Conservation (phyloP, 2,113 vertebrate genomes). For the Herpailurus yagouaroundi region DNA sequence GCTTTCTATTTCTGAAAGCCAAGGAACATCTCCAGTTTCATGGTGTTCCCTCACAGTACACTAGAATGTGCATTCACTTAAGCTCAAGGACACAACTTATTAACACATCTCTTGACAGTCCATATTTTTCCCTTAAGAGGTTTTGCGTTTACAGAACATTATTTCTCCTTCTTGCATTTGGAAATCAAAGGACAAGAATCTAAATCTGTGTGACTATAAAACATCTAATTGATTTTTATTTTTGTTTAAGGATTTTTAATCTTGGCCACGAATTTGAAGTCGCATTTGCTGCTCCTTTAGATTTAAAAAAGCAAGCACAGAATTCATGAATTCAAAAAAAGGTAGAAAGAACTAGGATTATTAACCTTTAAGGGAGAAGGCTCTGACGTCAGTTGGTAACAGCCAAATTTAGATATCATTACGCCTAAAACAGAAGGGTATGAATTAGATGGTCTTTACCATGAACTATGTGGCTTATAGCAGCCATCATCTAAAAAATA, state of each 20-base stretch:
- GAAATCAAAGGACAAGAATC: neutral
- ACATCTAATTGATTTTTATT: neutral
- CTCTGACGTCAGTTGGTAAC: neutral
- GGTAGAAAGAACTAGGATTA: neutral
- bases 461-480: neutral
- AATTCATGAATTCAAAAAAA: neutral
- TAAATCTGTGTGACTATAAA: slow-evolving; percentile 23
- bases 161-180: neutral
- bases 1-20: slow-evolving; percentile 65
- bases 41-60: slow-evolving; percentile 30
- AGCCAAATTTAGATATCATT: neutral
- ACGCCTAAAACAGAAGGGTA: neutral
- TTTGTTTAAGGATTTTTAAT: neutral
- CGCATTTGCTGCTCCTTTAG: neutral
- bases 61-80: slow-evolving; percentile 21
- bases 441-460: neutral
- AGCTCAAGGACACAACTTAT: slow-evolving; percentile 43
- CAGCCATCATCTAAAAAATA: neutral
- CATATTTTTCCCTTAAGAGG: neutral
- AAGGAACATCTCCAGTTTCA: slow-evolving; percentile 45
- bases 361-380: slow-evolving; percentile 25
- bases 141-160: neutral
- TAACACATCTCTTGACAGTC: slow-evolving; percentile 11
- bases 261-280: neutral
- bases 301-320: neutral